Conservation (phyloP, 2,888 invertebrate genomes). For the Hemaris fuciformis region DNA sequence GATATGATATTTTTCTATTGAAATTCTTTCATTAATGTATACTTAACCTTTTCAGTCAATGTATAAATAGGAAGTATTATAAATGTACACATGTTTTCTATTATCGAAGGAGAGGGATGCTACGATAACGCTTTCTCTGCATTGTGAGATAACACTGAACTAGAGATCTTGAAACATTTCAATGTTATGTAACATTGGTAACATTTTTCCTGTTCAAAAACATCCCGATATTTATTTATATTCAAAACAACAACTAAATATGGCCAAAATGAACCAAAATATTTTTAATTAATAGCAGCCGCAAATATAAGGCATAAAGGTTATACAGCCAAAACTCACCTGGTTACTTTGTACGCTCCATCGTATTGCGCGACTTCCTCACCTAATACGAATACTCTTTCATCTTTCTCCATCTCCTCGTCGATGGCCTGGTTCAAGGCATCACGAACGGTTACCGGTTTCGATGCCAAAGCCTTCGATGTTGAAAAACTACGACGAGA, state of each 20-base stretch:
- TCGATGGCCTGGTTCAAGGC: constrained; percentile 97
- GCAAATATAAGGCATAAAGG: neutral
- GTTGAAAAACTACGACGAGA: constrained; percentile 70
- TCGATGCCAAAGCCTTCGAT: constrained; percentile 62
- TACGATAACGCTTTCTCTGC: constrained; percentile 9
- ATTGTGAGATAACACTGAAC: constrained; percentile 23
- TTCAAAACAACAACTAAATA: too few species aligned
- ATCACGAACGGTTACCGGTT: constrained; percentile 96
- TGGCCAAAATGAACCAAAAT: neutral
- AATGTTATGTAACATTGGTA: constrained; percentile 57
- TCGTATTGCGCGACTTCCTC: constrained; percentile 99
- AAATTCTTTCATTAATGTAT: neutral
- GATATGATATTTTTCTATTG: neutral
- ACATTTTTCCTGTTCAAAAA: constrained; percentile 9
- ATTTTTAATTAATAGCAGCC: neutral
- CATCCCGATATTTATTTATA: neutral
- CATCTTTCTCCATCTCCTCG: constrained; percentile 97
- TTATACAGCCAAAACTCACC: constrained; percentile 41
- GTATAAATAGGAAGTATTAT: neutral
- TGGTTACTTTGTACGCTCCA: constrained; percentile 97
- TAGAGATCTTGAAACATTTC: constrained; percentile 49
- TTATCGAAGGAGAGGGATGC: neutral
- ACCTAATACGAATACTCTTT: constrained; percentile 93
- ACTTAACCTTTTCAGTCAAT: neutral
- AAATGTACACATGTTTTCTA: neutral